A percentile compares a stretch with the other conserved stretches of the same genome.
phyloP scores from a whole-genome alignment of 2,113 vertebrate species.

The Hippocampus guttulatus region DNA sequence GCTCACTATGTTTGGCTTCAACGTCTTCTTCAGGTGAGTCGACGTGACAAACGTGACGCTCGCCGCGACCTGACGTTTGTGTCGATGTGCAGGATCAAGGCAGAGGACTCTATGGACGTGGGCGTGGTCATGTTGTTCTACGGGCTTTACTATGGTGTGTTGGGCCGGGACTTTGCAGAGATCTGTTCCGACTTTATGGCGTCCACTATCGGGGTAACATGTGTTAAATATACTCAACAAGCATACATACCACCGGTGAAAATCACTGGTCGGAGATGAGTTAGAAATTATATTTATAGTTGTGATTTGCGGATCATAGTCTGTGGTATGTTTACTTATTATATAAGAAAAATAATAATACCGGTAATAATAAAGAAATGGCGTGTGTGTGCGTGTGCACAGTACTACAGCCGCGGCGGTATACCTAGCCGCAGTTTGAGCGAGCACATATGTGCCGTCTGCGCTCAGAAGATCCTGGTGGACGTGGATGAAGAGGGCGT shows the following conservation, averaged over 20 bases:
- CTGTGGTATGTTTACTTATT: too few species aligned
- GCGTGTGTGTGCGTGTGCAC: constrained; percentile 1
- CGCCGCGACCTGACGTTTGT: background rate
- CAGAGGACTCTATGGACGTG: constrained; percentile 96
- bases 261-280: too few species aligned
- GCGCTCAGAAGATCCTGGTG: constrained; percentile 93
- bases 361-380: too few species aligned
- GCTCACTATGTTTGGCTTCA: constrained; percentile 97
- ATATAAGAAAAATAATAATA: too few species aligned
- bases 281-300: too few species aligned
- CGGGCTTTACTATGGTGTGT: constrained; percentile 92
- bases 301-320: background rate
- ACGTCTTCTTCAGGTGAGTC: constrained; percentile 91
- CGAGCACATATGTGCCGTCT: constrained; percentile 84
- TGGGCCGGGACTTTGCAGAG: constrained; percentile 95
- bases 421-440: constrained; percentile 69
- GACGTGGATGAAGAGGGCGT: constrained; percentile 96
- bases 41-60: constrained; percentile 38
- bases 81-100: constrained; percentile 81
- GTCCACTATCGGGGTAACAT: constrained; percentile 90
- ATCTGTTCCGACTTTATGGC: constrained; percentile 99
- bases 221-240: too few species aligned
- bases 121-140: constrained; percentile 96
- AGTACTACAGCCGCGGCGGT: constrained; percentile 72
- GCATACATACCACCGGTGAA: too few species aligned